Evolutionary conservation across 2,113 vertebrate genomes (phyloP).

Genomic region (Melanerpes formicivorus): DNA sequence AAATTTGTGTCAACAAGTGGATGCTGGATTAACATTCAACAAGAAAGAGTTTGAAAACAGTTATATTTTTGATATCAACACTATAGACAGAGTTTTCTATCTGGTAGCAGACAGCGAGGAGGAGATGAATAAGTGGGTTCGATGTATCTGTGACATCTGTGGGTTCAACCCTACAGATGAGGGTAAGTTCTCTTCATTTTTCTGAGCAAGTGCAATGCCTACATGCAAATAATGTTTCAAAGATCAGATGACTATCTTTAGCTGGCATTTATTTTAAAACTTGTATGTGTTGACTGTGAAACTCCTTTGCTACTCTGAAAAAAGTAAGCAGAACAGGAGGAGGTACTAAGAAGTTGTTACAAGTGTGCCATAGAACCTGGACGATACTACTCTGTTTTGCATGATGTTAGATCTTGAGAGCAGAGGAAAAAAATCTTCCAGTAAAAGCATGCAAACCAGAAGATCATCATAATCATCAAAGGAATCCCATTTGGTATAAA

Average conservation of each 20-base stretch:
- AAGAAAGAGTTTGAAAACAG: slow-evolving; percentile 99
- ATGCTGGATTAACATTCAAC: slow-evolving; percentile 95
- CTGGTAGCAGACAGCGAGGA: slow-evolving; percentile 98
- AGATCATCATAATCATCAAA: not conserved
- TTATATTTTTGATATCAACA: slow-evolving; percentile 99
- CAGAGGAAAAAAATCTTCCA: not conserved
- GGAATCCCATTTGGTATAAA: slow-evolving; percentile 4
- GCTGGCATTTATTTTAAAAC: not conserved
- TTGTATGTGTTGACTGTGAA: not conserved
- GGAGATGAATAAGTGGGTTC: slow-evolving; percentile 99
- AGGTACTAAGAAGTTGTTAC: not conserved
- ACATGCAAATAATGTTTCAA: not conserved
- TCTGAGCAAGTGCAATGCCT: not conserved
- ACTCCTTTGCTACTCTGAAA: not conserved
- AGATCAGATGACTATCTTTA: slow-evolving; percentile 18
- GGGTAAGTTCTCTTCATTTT: slow-evolving; percentile 78
- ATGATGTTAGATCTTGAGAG: not conserved
- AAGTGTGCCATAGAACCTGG: not conserved
- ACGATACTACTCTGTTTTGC: not conserved
- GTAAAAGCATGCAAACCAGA: not conserved
- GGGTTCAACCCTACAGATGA: slow-evolving; percentile 99
- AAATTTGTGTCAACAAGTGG: slow-evolving; percentile 98
- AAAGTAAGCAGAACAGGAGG: not conserved
- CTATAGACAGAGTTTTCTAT: slow-evolving; percentile 97
- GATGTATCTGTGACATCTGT: slow-evolving; percentile 98